phyloP scores from a whole-genome alignment of 2,797 vertebrate species.

The Galagoides demidoff region DNA sequence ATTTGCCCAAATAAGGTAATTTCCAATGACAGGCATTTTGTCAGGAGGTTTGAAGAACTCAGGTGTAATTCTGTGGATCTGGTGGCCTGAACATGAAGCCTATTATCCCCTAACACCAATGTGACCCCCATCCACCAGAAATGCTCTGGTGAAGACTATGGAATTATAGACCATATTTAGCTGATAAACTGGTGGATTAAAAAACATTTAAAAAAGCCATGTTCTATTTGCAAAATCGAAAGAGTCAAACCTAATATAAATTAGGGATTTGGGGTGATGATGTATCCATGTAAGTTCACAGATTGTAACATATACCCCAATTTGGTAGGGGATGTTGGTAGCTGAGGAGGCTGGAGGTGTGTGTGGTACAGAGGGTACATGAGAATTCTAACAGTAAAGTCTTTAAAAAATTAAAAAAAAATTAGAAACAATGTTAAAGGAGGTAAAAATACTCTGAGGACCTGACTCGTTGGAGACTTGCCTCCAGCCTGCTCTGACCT shows the following conservation, averaged over 20 bases:
- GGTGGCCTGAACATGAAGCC: background rate
- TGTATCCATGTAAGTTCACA: background rate
- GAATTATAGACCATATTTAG: background rate
- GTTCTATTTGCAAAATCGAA: background rate
- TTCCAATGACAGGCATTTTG: background rate
- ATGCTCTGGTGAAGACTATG: background rate
- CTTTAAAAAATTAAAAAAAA: background rate
- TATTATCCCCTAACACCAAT: background rate
- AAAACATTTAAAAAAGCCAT: background rate
- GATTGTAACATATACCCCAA: background rate
- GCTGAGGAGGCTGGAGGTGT: background rate
- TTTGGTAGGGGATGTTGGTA: background rate
- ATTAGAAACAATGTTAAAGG: background rate
- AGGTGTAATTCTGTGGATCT: background rate
- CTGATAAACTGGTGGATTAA: background rate
- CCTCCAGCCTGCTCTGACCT: background rate
- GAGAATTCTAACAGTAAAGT: background rate
- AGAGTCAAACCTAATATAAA: background rate
- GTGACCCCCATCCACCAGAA: background rate
- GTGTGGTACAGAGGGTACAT: background rate
- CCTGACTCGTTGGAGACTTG: background rate
- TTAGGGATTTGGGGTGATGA: background rate
- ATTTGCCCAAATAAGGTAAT: background rate
- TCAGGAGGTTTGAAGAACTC: background rate
- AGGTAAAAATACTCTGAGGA: background rate